A percentile compares a stretch with the other conserved stretches of the same genome.
phyloP scores from a whole-genome alignment of 2,888 invertebrate species.

The Metacarcinus magister region DNA sequence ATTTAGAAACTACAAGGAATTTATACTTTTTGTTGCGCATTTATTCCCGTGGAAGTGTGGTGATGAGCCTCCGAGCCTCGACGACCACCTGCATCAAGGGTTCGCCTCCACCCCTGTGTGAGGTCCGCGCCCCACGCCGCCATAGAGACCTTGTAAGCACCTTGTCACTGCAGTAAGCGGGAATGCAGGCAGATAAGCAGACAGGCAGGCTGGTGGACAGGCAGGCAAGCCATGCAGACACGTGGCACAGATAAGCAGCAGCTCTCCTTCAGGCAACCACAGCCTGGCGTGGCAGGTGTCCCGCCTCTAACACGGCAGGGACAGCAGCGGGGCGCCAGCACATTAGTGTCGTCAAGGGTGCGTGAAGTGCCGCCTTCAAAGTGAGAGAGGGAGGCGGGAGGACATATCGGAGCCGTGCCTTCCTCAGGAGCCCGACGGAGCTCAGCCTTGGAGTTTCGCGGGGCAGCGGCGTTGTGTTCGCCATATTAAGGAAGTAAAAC shows the following conservation, averaged over 20 bases:
- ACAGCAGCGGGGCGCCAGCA: not conserved
- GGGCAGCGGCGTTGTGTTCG: not conserved
- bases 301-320: not conserved
- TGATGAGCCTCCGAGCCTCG: not conserved
- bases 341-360: not conserved
- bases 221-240: slow-evolving; percentile 29
- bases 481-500: not conserved
- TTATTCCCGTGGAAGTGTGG: not conserved
- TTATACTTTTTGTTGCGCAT: not conserved
- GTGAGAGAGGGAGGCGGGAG: not conserved
- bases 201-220: not conserved
- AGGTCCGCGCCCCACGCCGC: slow-evolving; percentile 47
- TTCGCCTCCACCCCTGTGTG: not conserved
- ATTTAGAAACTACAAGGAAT: not conserved
- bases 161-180: slow-evolving; percentile 52
- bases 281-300: not conserved
- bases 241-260: not conserved
- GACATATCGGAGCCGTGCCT: not conserved
- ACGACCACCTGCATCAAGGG: not conserved
- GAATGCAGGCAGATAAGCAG: not conserved
- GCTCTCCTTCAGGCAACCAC: not conserved
- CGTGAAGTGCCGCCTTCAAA: not conserved
- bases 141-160: slow-evolving; percentile 77
- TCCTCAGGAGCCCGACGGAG: not conserved
- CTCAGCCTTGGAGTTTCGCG: not conserved